A percentile compares a stretch with the other conserved stretches of the same genome.
These are phyloP conservation scores for Streptopelia turtur DNA, from an alignment of 2,797 vertebrate genomes.

Conservation along the genomic window DNA sequence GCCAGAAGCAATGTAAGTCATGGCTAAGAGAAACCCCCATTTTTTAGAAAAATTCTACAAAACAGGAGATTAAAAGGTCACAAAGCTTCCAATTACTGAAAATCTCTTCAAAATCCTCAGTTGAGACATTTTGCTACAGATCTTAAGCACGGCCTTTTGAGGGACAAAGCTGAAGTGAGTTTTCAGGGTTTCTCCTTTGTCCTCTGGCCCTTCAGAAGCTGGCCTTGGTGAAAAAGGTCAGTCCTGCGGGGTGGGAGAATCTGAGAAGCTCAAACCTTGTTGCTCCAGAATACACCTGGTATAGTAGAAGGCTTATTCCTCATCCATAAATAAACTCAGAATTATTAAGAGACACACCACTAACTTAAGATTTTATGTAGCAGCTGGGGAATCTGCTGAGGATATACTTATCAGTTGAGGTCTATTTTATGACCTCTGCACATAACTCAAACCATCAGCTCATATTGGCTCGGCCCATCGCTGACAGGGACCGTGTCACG, in stretches of 20 bases:
- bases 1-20: not conserved
- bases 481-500: constrained; percentile 68
- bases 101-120: not conserved
- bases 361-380: constrained; percentile 19
- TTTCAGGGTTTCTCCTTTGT: not conserved
- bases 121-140: not conserved
- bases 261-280: not conserved
- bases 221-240: not conserved
- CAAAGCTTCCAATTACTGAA: not conserved
- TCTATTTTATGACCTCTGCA: constrained; percentile 5
- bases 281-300: not conserved
- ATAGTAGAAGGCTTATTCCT: not conserved
- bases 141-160: not conserved
- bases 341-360: not conserved
- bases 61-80: not conserved
- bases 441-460: constrained; percentile 1
- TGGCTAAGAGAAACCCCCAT: not conserved
- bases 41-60: not conserved
- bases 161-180: not conserved
- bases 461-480: not conserved
- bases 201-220: not conserved
- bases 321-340: not conserved
- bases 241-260: not conserved
- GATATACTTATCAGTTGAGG: constrained; percentile 25
- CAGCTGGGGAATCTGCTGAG: constrained; percentile 22